A percentile compares a stretch with the other conserved stretches of the same genome.
phyloP scores from a whole-genome alignment of 35 echinoderm and acorn worm species.

The Ophiothrix spiculata region DNA sequence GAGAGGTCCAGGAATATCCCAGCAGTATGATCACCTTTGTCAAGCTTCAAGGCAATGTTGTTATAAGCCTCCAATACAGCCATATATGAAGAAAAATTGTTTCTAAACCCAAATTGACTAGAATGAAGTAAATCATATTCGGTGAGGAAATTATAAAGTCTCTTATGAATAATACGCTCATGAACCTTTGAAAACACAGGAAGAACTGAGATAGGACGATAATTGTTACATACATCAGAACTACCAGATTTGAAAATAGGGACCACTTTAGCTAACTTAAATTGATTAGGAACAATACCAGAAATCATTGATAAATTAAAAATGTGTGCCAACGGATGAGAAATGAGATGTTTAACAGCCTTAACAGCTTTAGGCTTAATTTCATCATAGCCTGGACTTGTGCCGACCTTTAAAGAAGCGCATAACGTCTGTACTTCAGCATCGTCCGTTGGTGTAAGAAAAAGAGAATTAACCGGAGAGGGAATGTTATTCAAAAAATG shows the following conservation, averaged over 20 bases:
- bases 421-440: slow-evolving; percentile 35
- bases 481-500: not conserved
- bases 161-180: no score
- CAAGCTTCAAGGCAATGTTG: no score
- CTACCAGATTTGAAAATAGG: slow-evolving; percentile 51
- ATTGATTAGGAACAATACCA: slow-evolving; percentile 35
- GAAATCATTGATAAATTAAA: slow-evolving; percentile 43
- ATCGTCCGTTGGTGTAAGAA: slow-evolving; percentile 14
- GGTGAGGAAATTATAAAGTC: no score
- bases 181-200: no score
- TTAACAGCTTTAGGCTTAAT: slow-evolving; percentile 34
- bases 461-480: slow-evolving; percentile 11
- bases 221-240: no score
- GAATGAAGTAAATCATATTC: no score
- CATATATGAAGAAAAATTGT: no score
- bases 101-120: no score
- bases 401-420: not conserved
- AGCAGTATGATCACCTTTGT: no score
- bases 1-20: no score
- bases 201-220: no score
- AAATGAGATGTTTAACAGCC: slow-evolving; percentile 15
- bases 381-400: slow-evolving; percentile 11
- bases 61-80: no score
- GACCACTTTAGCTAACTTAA: slow-evolving; percentile 50
- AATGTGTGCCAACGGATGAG: slow-evolving; percentile 29